These are phyloP conservation scores for Glaucidium brasilianum DNA, from an alignment of 2,113 vertebrate genomes.

Conservation along the genomic window DNA sequence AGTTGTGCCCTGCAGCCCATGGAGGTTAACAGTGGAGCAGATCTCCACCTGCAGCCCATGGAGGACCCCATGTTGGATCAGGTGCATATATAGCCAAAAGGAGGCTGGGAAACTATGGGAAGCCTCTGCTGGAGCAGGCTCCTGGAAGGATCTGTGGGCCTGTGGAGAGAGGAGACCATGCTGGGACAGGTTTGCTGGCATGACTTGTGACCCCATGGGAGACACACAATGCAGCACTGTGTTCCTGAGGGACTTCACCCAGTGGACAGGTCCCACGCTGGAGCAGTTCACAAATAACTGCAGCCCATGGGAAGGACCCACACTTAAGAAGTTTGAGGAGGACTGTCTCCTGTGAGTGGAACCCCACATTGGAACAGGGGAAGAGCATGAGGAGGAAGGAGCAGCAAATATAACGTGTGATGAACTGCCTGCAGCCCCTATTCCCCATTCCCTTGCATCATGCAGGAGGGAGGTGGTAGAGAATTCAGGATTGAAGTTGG, in stretches of 20 bases:
- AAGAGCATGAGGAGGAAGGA: not conserved
- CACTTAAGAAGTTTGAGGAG: not conserved
- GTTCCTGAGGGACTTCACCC: not conserved
- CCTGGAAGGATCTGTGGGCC: not conserved
- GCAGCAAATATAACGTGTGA: not conserved
- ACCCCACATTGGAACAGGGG: not conserved
- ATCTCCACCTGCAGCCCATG: not conserved
- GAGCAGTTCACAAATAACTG: not conserved
- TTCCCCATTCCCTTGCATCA: not conserved
- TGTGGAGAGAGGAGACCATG: not conserved
- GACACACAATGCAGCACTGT: not conserved
- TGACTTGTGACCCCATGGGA: not conserved
- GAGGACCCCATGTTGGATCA: not conserved
- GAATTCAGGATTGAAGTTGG: not conserved
- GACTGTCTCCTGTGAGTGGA: too few species aligned
- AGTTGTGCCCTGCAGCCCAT: not conserved
- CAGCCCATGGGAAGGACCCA: not conserved
- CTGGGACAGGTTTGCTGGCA: not conserved
- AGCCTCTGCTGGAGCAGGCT: not conserved
- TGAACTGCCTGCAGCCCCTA: not conserved
- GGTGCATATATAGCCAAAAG: not conserved
- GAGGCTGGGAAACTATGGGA: not conserved
- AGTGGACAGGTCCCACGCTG: not conserved
- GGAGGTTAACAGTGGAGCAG: not conserved
- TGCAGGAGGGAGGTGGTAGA: not conserved